phyloP scores from a whole-genome alignment of 1,140 invertebrate genomes.

The Heterodera schachtii region DNA sequence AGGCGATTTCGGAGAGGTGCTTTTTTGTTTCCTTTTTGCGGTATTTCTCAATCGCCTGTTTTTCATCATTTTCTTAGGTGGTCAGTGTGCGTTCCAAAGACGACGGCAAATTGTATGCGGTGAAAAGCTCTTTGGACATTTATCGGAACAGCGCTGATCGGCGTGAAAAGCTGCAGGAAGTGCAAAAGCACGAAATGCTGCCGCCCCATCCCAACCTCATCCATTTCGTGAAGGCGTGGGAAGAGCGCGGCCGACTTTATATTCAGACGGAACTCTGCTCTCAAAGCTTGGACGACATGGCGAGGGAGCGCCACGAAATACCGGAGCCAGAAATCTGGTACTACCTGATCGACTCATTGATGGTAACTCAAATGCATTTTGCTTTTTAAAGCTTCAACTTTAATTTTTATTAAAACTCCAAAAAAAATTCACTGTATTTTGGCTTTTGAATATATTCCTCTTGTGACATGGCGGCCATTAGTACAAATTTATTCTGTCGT shows the following conservation, averaged over 20 bases:
- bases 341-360: slow-evolving; percentile 62
- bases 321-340: slow-evolving; percentile 65
- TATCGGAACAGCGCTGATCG: slow-evolving; percentile 41
- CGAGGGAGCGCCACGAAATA: slow-evolving; percentile 35
- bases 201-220: slow-evolving; percentile 75
- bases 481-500: no score
- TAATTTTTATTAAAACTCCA: no score
- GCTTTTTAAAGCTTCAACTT: not conserved
- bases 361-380: slow-evolving; percentile 40
- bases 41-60: not conserved
- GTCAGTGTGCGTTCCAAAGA: slow-evolving; percentile 42
- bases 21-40: not conserved
- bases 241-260: slow-evolving; percentile 75
- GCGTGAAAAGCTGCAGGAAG: slow-evolving; percentile 38
- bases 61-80: slow-evolving; percentile 31
- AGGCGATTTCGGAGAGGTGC: slow-evolving; percentile 43
- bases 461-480: no score
- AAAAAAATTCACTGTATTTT: no score
- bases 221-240: slow-evolving; percentile 75
- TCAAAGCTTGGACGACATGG: slow-evolving; percentile 66
- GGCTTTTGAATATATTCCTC: no score
- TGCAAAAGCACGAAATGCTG: slow-evolving; percentile 66
- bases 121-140: slow-evolving; percentile 35
- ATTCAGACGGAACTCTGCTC: slow-evolving; percentile 77
- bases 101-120: slow-evolving; percentile 41